Percentiles rank a stretch among this genome's conserved stretches.
Conservation (phyloP, 2,888 invertebrate species). For the Drosophila borealis region DNA sequence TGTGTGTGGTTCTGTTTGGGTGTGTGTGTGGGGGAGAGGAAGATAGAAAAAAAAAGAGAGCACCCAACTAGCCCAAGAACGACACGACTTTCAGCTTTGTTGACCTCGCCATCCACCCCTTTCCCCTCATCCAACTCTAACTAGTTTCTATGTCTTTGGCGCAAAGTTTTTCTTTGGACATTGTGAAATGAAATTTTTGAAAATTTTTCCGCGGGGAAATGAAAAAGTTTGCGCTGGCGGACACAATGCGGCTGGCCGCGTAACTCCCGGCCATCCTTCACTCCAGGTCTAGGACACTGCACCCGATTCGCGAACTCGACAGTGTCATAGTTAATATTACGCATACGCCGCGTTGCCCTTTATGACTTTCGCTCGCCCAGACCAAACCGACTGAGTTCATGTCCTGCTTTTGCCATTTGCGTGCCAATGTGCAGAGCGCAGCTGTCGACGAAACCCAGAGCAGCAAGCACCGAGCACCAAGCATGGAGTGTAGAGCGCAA, state of each 20-base stretch:
- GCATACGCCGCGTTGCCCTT: slow-evolving; percentile 77
- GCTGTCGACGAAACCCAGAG: slow-evolving; percentile 52
- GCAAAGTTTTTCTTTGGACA: slow-evolving; percentile 74
- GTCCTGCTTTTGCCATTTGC: slow-evolving; percentile 52
- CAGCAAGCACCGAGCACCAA: slow-evolving; percentile 19
- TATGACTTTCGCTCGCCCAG: slow-evolving; percentile 66
- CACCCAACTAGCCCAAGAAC: slow-evolving; percentile 52
- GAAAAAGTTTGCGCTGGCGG: slow-evolving; percentile 77
- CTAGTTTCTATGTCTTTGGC: slow-evolving; percentile 80
- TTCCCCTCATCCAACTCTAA: slow-evolving; percentile 55
- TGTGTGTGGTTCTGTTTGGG: slow-evolving; percentile 4
- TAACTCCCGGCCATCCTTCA: neutral
- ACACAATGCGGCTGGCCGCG: slow-evolving; percentile 74
- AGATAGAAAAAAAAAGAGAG: slow-evolving; percentile 2
- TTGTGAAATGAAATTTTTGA: slow-evolving; percentile 80
- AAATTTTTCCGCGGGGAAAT: slow-evolving; percentile 82
- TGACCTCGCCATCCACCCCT: slow-evolving; percentile 32
- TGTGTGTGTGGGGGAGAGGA: slow-evolving; percentile 5
- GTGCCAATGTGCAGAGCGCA: slow-evolving; percentile 67
- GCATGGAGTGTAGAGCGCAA: slow-evolving; percentile 37
- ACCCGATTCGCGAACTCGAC: slow-evolving; percentile 33
- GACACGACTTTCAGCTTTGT: slow-evolving; percentile 77
- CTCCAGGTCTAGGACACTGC: slow-evolving; percentile 16
- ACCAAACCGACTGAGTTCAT: slow-evolving; percentile 21
- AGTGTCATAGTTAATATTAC: slow-evolving; percentile 75